Base-by-base conservation (phyloP, 1,140 invertebrate species). In the Solen grandis region DNA sequence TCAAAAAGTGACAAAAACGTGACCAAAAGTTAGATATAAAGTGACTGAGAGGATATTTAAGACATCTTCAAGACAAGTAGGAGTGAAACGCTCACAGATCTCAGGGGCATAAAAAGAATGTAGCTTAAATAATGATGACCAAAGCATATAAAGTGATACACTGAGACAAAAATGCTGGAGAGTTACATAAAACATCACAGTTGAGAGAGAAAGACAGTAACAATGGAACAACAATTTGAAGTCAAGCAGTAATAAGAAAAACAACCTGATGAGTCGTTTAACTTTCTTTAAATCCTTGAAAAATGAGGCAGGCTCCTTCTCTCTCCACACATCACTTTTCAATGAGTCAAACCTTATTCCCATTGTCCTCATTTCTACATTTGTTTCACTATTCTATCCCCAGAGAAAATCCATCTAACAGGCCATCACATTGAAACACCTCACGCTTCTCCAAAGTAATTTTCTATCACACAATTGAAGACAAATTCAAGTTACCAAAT, bases 251-350 rank as follows among this genome's bases (percentile, higher is more conserved):
- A 33, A 35, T 4, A 65, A 65, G 29, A 8, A 68, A 36, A 68
- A 41, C 31, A 62, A 66, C 62, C 70, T 59, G 57, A 82, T 36
- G 33, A 76, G 41, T 55, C 62, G 65, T 76, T 76, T 76, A 36
- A 68, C 16, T 75, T 41, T 74, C 14, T 35, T 46, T 60, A 74
- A 75, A 75, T 69, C 72, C 54, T 63, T 69, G 22, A 77, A 77
- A n/a, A 70, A 33, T 25, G 74, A 38, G n/a, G n/a, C n/a, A n/a
- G n/a, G n/a, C n/a, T n/a, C n/a, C n/a, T n/a, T n/a, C n/a, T n/a
- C n/a, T n/a, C n/a, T n/a, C n/a, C n/a, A n/a, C n/a, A n/a, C n/a
- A n/a, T n/a, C n/a, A n/a, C n/a, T n/a, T n/a, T n/a, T n/a, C n/a
- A n/a, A n/a, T n/a, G n/a, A n/a, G n/a, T n/a, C n/a, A n/a, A n/a